Evolutionary conservation across 2,113 vertebrate species (phyloP), one percentile per base, ranked within the genome.

Genomic region (Thymallus thymallus): DNA sequence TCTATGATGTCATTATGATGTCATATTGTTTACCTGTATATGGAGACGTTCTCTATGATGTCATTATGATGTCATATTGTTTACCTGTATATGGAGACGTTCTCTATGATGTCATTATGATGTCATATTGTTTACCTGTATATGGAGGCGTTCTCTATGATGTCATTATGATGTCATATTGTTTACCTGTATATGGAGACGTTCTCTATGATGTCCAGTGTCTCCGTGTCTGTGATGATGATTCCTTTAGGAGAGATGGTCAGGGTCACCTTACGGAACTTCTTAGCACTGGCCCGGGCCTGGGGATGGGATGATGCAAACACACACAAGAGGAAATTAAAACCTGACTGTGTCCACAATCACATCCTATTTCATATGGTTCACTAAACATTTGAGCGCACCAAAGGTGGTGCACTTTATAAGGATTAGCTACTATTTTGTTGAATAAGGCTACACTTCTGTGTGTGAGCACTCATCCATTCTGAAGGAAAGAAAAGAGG

Each of bases 101-200:
- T 63, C 29, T 65, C 12, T 32, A 32, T 65, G 45, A 69, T 1
- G 5, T 2, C 22, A 22, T 29, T 7, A 24, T 62, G 60, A 23
- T 18, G 60, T 62, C n/a, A 24, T 13, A 3, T 30, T 5, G 35
- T 85, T 56, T 35, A 66, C 63, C 13, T 55, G 45, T 29, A 69
- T 69, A 65, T 65, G 12, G 16, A 65, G 63, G 32, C 16, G 4
- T 63, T 14, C 24, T 32, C 16, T 66, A 18, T n/a, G 24, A 56
- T 5, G 9, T 3, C 12, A 35, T 18, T 18, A 41, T 35, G 6
- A 67, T 18, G 66, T 68, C 32, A 16, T 5, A 4, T 10, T 41
- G 35, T 85, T 29, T 80, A 95, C 94, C 95, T 95, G 93, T 95
- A 96, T 83, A 97, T 96, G 69, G 96, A 97, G 85, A 96, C 94